Evolutionary conservation across 1,140 invertebrate genomes (phyloP).

Genomic region (Bombus turneri): DNA sequence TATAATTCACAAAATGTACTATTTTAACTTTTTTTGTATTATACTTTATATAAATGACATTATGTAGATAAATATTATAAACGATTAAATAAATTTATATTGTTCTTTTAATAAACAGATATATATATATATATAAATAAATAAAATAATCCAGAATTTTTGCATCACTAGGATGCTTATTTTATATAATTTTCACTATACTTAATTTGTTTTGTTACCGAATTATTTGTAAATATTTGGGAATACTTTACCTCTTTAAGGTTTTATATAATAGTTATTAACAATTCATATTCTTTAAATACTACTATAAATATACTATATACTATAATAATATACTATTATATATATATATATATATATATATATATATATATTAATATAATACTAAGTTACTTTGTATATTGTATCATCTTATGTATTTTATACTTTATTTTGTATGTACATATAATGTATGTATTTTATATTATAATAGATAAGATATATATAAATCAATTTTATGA

Average conservation of each 20-base stretch:
- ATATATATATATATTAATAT: background rate
- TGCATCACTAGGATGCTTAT: background rate
- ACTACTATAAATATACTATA: too few relatives aligned
- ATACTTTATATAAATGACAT: background rate
- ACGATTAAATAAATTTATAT: background rate
- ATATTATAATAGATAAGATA: background rate
- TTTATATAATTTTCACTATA: background rate
- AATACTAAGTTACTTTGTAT: background rate
- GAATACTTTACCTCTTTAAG: background rate
- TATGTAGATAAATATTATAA: background rate
- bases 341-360: too few relatives aligned
- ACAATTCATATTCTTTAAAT: background rate
- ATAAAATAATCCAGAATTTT: background rate
- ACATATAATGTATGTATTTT: too few relatives aligned
- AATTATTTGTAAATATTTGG: background rate
- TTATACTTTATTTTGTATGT: background rate
- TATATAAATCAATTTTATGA: background rate
- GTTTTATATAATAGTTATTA: slow-evolving; percentile 3
- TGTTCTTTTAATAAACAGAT: background rate
- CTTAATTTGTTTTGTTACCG: background rate
- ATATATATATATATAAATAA: background rate
- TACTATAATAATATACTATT: too few relatives aligned
- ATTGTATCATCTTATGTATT: background rate
- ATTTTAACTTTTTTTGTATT: background rate
- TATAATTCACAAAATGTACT: background rate